A percentile compares a stretch with the other conserved stretches of the same genome.
These are phyloP conservation scores for Morus bassanus DNA, from an alignment of 2,797 vertebrate genomes.

Conservation along the genomic window DNA sequence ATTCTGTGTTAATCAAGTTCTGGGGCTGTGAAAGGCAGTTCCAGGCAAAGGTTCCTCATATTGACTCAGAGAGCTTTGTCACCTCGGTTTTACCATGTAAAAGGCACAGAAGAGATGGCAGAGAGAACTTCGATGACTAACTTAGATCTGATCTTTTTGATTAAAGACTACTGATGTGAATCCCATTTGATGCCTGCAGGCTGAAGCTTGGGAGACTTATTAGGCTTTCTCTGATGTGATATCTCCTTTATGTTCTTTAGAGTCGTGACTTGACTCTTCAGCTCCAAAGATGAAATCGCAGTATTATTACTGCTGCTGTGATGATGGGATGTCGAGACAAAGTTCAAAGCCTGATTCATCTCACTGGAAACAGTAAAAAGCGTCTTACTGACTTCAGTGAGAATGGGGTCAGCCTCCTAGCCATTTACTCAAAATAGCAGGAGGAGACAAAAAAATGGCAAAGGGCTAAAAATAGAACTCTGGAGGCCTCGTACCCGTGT, in stretches of 20 bases:
- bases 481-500: background rate
- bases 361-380: background rate
- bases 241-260: background rate
- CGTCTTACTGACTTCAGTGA: background rate
- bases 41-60: background rate
- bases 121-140: background rate
- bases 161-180: background rate
- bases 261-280: background rate
- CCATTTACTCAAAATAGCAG: background rate
- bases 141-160: background rate
- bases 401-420: background rate
- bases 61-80: background rate
- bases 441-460: background rate
- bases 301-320: background rate
- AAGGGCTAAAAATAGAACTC: background rate
- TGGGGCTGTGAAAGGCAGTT: background rate
- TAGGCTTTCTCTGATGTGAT: background rate
- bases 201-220: background rate
- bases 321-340: background rate
- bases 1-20: background rate
- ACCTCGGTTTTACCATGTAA: background rate
- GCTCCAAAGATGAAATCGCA: background rate
- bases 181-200: background rate
- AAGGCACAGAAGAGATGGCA: background rate
- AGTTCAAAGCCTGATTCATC: constrained; percentile 15